phyloP scores from a whole-genome alignment of 2,888 invertebrate genomes.

The Aphodius granarius region DNA sequence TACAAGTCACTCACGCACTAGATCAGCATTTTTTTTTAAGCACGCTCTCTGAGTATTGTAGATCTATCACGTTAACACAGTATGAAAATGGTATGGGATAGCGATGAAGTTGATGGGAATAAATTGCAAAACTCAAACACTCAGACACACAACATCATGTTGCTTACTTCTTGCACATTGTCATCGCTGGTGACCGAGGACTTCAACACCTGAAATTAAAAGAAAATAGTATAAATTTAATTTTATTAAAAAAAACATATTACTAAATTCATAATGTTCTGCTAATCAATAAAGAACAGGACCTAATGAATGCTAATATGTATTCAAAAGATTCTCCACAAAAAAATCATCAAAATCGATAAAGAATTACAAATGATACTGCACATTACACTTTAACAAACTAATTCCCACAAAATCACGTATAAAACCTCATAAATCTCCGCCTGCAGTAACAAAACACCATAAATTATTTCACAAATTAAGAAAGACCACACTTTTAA shows the following conservation, averaged over 20 bases:
- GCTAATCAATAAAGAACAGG: not conserved
- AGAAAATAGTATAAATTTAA: not conserved
- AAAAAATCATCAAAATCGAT: no score
- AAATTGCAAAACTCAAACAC: conserved; percentile 15
- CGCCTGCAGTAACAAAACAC: not conserved
- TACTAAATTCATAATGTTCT: not conserved
- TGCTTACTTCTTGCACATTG: conserved; percentile 27
- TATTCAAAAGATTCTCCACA: not conserved
- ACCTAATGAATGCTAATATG: not conserved
- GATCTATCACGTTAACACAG: conserved; percentile 5
- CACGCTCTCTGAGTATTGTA: not conserved
- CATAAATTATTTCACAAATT: not conserved
- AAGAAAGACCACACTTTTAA: not conserved
- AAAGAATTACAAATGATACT: no score
- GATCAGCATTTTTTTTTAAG: not conserved
- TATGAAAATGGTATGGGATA: not conserved
- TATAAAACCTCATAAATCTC: not conserved
- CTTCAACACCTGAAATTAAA: conserved; percentile 21
- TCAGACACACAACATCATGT: conserved; percentile 21
- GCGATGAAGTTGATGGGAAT: not conserved
- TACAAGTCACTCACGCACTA: conserved; percentile 12
- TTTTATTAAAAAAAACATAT: not conserved
- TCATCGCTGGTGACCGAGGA: conserved; percentile 21
- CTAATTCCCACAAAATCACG: not conserved
- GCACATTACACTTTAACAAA: not conserved